Evolutionary conservation across 1,140 invertebrate species (phyloP), one percentile per base, ranked within the genome.

Genomic region (Bursaphelenchus mucronatus): DNA sequence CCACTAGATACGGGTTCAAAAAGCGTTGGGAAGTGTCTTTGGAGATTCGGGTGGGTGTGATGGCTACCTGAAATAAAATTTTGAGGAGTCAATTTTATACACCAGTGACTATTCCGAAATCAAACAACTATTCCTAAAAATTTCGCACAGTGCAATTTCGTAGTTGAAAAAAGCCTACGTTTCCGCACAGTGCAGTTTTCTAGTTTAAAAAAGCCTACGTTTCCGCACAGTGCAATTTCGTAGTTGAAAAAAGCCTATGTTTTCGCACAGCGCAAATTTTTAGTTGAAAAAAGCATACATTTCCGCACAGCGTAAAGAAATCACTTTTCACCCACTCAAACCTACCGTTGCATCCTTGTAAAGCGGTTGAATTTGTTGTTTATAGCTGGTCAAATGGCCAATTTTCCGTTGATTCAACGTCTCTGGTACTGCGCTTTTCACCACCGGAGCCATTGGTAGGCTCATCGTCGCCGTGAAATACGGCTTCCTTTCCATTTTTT

Each of bases 1-100:
- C 89, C 81, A 97, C 93, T 83, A 97, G 94, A 78, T 93, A 97
- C 0, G 94, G 90, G 85, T 97, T 97, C 74, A 91, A 87, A 81
- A 92, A 96, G 59, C 88, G 89, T 89, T 10, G 47, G 17, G 75
- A 71, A n/a, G 73, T 75, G 43, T 41, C 11, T 11, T 46, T 59
- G 11, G 13, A 11, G 40, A 11, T n/a, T 4, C 57, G 57, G 3
- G 57, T 59, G 11, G 41, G 41, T 40, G 57, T 50, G 13, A 59
- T 39, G 1, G 57, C 57, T 30, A 59, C 45, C 57, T 59, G 9
- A 17, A 59, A 59, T 44, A n/a, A 13, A n/a, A 55, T 55, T 50
- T n/a, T 30, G 13, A 55, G 13, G 13, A 49, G 2, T 39, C 82
- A 61, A 57, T 81, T 73, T 41, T 83, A 54, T 30, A 82, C 59